Base-by-base conservation (phyloP, 2,888 invertebrate genomes). In the Exephanes ischioxanthus region DNA sequence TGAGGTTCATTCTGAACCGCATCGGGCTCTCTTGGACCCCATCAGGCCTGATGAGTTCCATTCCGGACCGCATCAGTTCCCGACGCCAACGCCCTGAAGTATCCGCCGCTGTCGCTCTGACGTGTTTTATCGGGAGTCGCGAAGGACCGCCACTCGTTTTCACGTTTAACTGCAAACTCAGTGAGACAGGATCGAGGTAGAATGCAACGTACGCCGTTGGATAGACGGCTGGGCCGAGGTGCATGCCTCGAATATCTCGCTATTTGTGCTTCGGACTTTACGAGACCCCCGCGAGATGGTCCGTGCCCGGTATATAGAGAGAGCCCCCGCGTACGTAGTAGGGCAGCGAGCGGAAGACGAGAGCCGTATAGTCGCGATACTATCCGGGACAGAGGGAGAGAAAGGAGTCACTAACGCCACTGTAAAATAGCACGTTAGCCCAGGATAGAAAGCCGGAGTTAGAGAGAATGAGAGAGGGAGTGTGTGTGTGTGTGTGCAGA, bases 181-280 rank as follows among this genome's bases (percentile, higher is more conserved):
- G 55, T 58, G 9, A 58, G 55, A 58, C 55, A 22, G 19, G 19
- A 7, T 19, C 3, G 22, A 55, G n/a, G 55, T 11, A 2, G 55
- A 22, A 26, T 11, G 22, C 19, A 11, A 1, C 26, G 22, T 26
- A 48, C 22, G 58, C 37, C 48, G 41, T 22, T 61, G 33, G 11
- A 51, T 26, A 63, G 48, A 41, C 22, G 75, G 80, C 37, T 78
- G 86, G 80, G 86, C 26, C 16, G 30, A 61, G 30, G 87, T 89
- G 86, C 90, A 91, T 90, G 89, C 89, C 88, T 88, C 87, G 91
- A 91, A 91, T 91, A 90, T 91, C 89, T 88, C 86, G 88, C 88
- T 90, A 88, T 91, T 92, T 90, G 89, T 89, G 89, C 90, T 86
- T 88, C 86, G 87, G 88, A 90, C 89, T 92, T 92, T 91, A 92